phyloP scores from a whole-genome alignment of 30 jellyfish, hydroid and myxozoan species.

The Catostylus mosaicus region DNA sequence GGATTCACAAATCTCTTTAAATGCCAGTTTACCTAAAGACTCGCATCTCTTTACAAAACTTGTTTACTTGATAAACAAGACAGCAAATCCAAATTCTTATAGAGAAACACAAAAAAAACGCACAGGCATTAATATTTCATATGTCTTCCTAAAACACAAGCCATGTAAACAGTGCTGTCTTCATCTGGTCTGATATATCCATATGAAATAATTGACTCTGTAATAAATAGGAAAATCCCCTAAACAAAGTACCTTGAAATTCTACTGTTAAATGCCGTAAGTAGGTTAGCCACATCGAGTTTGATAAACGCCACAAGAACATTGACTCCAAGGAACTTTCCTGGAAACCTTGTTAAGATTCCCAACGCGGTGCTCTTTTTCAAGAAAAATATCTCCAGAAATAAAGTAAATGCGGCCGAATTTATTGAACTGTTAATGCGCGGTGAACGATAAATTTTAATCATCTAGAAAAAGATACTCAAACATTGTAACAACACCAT shows the following conservation, averaged over 20 bases:
- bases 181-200: neutral
- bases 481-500: no score
- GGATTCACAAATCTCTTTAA: neutral
- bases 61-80: slow-evolving; percentile 19
- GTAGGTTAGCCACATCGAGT: neutral
- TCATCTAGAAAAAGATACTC: no score
- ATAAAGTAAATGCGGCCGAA: no score
- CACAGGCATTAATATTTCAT: neutral
- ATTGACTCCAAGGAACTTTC: neutral
- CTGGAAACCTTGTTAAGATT: neutral
- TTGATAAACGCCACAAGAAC: neutral
- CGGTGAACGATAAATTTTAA: no score
- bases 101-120: neutral
- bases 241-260: neutral
- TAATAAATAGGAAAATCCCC: neutral
- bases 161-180: neutral
- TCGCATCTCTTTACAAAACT: slow-evolving; percentile 2
- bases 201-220: neutral
- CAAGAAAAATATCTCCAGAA: no score
- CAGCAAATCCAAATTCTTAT: neutral
- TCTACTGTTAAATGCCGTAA: neutral
- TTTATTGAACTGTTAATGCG: no score
- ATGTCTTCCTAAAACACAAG: neutral
- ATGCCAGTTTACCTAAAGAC: slow-evolving; percentile 1
- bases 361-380: no score